Evolutionary conservation across 2,888 invertebrate genomes (phyloP), one percentile per base, ranked within the genome.

Genomic region (Lutraria lutraria): DNA sequence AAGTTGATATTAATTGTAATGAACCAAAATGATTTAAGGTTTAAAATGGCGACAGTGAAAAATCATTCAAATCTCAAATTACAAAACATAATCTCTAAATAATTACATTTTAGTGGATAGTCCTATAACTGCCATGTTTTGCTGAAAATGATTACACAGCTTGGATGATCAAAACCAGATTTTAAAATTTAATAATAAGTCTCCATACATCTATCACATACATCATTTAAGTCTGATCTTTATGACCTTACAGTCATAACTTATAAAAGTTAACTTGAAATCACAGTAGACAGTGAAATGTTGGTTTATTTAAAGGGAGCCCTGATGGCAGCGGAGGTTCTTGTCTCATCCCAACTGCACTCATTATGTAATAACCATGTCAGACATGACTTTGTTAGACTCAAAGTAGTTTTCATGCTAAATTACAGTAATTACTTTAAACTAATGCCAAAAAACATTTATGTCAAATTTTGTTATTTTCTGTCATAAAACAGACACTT

Each of bases 141-240:
- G 25, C 63, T 68, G 63, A n/a, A n/a, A 68, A 31, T 76, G 34
- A 34, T 31, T 76, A 76, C 16, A 25, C 31, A 76, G 76, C 76
- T 31, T 31, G 76, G 34, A 15, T 19, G 34, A 76, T 76, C 76
- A 76, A 76, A 19, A 34, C 76, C 68, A 68, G 63, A 52, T 53
- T 83, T 83, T 72, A 25, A 68, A 83, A 82, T 52, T 83, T 83
- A 34, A 34, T 0, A 21, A 29, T 25, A 52, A 68, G 83, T 83
- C 68, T 83, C 52, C 83, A 83, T 72, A 72, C 53, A 72, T 83
- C 68, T 83, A 83, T 72, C 68, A 31, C 25, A 72, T 72, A n/a
- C 54, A 83, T 68, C 52, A 83, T 68, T 52, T 25, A 25, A 72
- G 34, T 60, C 56, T 56, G 56, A 83, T 25, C 83, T 34, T 31